Evolutionary conservation across 2,113 vertebrate species (phyloP), one percentile per base, ranked within the genome.

Genomic region (Cepphus grylle): DNA sequence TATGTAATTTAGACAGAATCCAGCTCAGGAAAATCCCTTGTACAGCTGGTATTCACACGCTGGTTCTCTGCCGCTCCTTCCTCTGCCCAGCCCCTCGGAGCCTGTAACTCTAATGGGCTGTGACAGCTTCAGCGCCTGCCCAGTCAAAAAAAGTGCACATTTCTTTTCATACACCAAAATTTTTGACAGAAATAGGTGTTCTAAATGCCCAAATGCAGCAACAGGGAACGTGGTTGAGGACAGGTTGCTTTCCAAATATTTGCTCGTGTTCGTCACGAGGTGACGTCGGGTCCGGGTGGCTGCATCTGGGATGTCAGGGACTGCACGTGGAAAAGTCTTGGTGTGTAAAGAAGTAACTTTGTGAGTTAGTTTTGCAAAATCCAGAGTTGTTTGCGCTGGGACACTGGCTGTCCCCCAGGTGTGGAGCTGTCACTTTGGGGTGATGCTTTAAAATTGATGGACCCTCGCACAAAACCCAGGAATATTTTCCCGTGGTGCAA

Each of bases 251-350:
- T 19, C 38, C 52, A 17, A 59, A 22, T 29, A 7, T 32, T 62
- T 66, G 15, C 63, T 62, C 2, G 3, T 4, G 11, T 16, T 69
- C 22, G 10, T 17, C 2, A 5, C 0, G 5, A 18, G 56, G 67
- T 2, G 18, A 14, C 49, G 86, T 34, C 26, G 66, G 19, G n/a
- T 59, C 43, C 38, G 23, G 2, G 1, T 1, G 1, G 23, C 11
- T 9, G 72, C 43, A 9, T 38, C 32, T 23, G 2, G 1, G n/a
- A 16, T 26, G 18, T 13, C 22, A 4, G 49, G 22, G 8, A 5
- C 21, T 8, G 6, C 45, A 4, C 4, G 0, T 19, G 72, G 38
- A 27, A 53, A 63, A 47, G 40, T 18, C 27, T 17, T 8, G 49
- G 22, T 45, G 29, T 30, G 36, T 26, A 14, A 62, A 59, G 19